Evolutionary conservation across 2,888 invertebrate species (phyloP).

Genomic region (Epiblema foenella): DNA sequence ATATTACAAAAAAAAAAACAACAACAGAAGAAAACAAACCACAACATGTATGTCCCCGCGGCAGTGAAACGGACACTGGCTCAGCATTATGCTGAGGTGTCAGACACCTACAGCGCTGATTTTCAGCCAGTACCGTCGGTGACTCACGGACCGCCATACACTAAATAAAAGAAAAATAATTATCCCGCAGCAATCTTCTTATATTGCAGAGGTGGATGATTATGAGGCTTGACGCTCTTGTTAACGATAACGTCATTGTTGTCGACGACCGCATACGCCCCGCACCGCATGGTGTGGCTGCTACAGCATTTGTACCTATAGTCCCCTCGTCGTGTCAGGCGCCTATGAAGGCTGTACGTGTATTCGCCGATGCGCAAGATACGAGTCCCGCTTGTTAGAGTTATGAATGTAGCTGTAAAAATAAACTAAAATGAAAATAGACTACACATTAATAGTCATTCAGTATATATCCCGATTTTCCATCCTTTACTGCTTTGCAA

Average conservation of each 20-base stretch:
- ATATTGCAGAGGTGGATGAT: slow-evolving; percentile 19
- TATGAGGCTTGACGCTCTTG: not conserved
- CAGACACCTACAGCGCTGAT: too few species aligned
- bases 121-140: too few species aligned
- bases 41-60: too few species aligned
- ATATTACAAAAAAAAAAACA: too few species aligned
- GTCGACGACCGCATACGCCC: slow-evolving; percentile 50
- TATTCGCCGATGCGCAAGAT: slow-evolving; percentile 50
- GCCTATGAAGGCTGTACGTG: slow-evolving; percentile 50
- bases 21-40: too few species aligned
- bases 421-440: not conserved
- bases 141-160: too few species aligned
- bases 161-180: too few species aligned
- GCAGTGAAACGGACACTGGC: too few species aligned
- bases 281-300: slow-evolving; percentile 47
- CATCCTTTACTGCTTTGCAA: too few species aligned
- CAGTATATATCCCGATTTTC: too few species aligned
- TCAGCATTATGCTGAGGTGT: too few species aligned
- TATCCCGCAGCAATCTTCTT: slow-evolving; percentile 15
- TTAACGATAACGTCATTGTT: slow-evolving; percentile 45
- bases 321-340: slow-evolving; percentile 46
- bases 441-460: too few species aligned
- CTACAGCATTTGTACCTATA: slow-evolving; percentile 49
- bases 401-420: slow-evolving; percentile 48
- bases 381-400: slow-evolving; percentile 44